These are phyloP conservation scores for Lagocephalus sceleratus DNA, from an alignment of 2,797 vertebrate species.

Conservation along the genomic window DNA sequence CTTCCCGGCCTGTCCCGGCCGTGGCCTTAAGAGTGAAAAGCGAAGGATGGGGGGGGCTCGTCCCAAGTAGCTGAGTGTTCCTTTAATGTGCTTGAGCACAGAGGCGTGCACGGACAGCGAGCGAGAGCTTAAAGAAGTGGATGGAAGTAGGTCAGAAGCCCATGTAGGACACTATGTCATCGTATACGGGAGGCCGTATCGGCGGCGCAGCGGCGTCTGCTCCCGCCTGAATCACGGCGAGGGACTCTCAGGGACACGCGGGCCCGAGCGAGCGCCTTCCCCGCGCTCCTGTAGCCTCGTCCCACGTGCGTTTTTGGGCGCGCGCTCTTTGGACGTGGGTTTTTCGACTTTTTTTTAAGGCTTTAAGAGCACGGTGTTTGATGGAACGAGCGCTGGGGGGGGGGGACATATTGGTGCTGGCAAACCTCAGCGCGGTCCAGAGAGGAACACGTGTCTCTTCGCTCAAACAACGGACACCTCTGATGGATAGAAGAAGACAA, in stretches of 20 bases:
- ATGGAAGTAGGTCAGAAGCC: constrained; percentile 64
- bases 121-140: constrained; percentile 44
- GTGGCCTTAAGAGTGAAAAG: constrained; percentile 9
- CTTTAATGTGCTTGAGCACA: constrained; percentile 65
- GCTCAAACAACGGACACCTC: constrained; percentile 17
- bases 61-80: constrained; percentile 60
- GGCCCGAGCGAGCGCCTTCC: too few relatives aligned
- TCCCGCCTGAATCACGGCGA: constrained; percentile 43
- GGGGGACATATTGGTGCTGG: constrained; percentile 12
- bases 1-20: too few relatives aligned
- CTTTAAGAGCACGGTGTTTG: neutral
- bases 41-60: constrained; percentile 41
- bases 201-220: constrained; percentile 30
- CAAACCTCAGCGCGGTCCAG: constrained; percentile 28
- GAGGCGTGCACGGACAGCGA: constrained; percentile 29
- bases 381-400: neutral
- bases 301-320: constrained; percentile 9
- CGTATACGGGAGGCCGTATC: constrained; percentile 30
- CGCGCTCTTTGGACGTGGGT: constrained; percentile 1
- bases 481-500: constrained; percentile 57
- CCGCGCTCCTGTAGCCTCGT: constrained; percentile 4
- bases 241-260: too few relatives aligned
- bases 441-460: constrained; percentile 22
- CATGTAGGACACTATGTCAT: constrained; percentile 55
- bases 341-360: too few relatives aligned